Conservation (phyloP, 2,888 invertebrate species). For the Portevinia maculata region DNA sequence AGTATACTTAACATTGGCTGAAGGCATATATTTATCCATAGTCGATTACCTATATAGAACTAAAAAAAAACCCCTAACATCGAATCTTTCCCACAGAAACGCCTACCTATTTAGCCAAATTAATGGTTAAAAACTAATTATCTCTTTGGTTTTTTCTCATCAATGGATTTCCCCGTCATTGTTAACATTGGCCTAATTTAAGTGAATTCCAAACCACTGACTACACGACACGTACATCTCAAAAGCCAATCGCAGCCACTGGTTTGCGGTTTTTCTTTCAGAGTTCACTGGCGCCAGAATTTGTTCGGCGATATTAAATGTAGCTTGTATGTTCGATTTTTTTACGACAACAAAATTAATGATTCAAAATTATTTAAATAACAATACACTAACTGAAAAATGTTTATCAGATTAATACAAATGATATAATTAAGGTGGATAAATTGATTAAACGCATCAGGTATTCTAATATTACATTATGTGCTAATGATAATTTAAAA, state of each 20-base stretch:
- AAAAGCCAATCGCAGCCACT: neutral
- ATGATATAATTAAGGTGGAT: slow-evolving; percentile 24
- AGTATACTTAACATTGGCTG: too few species aligned
- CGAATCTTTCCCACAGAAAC: too few species aligned
- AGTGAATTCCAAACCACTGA: slow-evolving; percentile 3
- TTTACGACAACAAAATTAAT: neutral
- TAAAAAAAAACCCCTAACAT: too few species aligned
- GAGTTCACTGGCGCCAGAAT: slow-evolving; percentile 4
- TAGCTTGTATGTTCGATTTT: slow-evolving; percentile 2
- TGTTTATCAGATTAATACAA: slow-evolving; percentile 19
- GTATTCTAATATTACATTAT: slow-evolving; percentile 2
- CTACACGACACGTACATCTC: neutral
- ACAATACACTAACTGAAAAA: neutral
- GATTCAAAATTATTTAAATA: neutral
- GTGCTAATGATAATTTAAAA: slow-evolving; percentile 27
- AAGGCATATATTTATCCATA: too few species aligned
- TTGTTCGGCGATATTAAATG: neutral
- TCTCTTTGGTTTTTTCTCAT: too few species aligned
- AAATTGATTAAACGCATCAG: slow-evolving; percentile 12
- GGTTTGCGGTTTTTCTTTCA: slow-evolving; percentile 5
- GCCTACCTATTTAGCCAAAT: too few species aligned
- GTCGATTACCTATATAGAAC: too few species aligned
- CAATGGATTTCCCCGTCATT: too few species aligned
- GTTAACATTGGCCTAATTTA: neutral
- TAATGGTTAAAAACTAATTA: too few species aligned